These are phyloP conservation scores for Sycophila sp. DNA, from an alignment of 1,140 invertebrate species.

Conservation along the genomic window DNA sequence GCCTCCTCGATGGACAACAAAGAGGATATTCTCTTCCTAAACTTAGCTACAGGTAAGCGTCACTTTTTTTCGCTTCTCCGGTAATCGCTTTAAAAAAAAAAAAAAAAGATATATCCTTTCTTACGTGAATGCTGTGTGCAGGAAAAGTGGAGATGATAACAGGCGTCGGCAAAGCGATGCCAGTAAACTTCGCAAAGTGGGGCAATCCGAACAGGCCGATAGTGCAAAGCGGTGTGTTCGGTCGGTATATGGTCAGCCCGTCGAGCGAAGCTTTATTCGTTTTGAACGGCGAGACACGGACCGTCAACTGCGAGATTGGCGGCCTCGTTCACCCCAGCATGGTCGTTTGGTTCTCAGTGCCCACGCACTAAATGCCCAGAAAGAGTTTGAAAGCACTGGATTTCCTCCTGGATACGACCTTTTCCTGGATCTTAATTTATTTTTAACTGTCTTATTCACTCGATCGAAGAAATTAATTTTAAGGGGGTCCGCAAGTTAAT, in stretches of 20 bases:
- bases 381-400: too few relatives aligned
- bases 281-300: conserved; percentile 77
- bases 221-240: conserved; percentile 77
- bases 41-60: conserved; percentile 78
- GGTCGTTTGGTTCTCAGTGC: conserved; percentile 74
- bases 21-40: conserved; percentile 80
- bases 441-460: too few relatives aligned
- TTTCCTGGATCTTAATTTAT: too few relatives aligned
- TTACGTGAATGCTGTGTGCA: conserved; percentile 41
- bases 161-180: conserved; percentile 75
- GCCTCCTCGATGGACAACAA: conserved; percentile 76
- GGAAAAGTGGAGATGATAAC: conserved; percentile 84
- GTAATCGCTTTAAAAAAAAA: too few relatives aligned
- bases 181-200: conserved; percentile 71
- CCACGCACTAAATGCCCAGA: conserved; percentile 64
- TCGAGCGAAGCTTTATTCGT: conserved; percentile 79
- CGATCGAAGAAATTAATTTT: too few relatives aligned
- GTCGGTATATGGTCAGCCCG: conserved; percentile 80
- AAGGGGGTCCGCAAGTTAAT: too few relatives aligned
- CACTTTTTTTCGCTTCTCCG: too few relatives aligned
- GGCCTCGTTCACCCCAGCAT: conserved; percentile 74
- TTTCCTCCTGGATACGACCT: too few relatives aligned
- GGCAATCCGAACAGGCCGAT: conserved; percentile 76
- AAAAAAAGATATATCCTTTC: neutral
- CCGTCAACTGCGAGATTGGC: conserved; percentile 82